Conservation (phyloP, 2,888 invertebrate species). For the Aspidiotus destructor region DNA sequence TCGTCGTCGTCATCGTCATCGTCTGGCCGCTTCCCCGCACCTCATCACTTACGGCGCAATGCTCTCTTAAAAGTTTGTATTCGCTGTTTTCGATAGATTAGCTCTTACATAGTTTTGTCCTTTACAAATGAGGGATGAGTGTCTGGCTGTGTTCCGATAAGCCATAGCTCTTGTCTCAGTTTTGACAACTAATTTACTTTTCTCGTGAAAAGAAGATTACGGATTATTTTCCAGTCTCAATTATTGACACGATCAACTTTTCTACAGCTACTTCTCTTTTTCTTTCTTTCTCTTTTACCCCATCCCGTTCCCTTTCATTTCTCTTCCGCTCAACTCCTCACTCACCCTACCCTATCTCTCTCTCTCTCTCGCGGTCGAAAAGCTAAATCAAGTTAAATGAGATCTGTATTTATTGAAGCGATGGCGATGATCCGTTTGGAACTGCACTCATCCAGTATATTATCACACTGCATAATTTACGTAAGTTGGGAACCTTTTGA, state of each 20-base stretch:
- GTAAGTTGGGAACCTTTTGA: too few species aligned
- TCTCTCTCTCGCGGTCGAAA: too few species aligned
- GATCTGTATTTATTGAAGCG: too few species aligned
- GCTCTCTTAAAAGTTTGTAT: constrained; percentile 29
- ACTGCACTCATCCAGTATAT: too few species aligned
- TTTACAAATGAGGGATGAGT: constrained; percentile 33
- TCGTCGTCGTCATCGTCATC: background rate
- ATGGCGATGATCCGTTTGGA: too few species aligned
- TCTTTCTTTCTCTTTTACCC: constrained; percentile 17
- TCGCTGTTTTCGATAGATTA: constrained; percentile 32
- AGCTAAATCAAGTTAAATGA: too few species aligned
- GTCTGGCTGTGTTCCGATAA: constrained; percentile 32
- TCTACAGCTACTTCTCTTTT: constrained; percentile 15
- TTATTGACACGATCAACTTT: constrained; percentile 32
- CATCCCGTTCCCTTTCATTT: constrained; percentile 24
- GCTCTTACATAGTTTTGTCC: constrained; percentile 29
- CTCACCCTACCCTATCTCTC: too few species aligned
- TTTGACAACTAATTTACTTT: constrained; percentile 32
- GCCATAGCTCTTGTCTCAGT: constrained; percentile 31
- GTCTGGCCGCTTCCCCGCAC: background rate
- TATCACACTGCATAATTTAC: too few species aligned
- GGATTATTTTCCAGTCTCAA: constrained; percentile 31
- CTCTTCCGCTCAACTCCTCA: too few species aligned
- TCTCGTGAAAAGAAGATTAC: constrained; percentile 31
- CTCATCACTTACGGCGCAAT: background rate